phyloP scores from a whole-genome alignment of 2,888 invertebrate species.

The Conus canariensis region DNA sequence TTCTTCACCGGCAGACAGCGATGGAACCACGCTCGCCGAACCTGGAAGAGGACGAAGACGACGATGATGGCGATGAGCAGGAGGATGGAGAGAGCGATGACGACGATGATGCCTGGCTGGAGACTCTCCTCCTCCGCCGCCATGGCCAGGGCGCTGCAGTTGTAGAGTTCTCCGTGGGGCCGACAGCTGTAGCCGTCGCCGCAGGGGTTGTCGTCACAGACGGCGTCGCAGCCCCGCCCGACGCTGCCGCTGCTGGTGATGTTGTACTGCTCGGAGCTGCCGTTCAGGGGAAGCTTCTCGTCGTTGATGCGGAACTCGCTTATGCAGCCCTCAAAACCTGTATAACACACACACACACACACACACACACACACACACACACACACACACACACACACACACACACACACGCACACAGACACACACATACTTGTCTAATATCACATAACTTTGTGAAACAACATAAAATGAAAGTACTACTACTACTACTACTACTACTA shows the following conservation, averaged over 20 bases:
- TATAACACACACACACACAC: constrained; percentile 11
- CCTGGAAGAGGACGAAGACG: constrained; percentile 90
- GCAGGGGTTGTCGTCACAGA: constrained; percentile 63
- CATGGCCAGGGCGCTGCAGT: constrained; percentile 84
- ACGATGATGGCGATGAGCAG: constrained; percentile 70
- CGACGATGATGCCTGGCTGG: constrained; percentile 94
- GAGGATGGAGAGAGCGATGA: constrained; percentile 95
- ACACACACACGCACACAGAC: not conserved
- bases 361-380: constrained; percentile 12
- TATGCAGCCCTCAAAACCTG: constrained; percentile 92
- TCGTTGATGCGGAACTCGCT: constrained; percentile 93
- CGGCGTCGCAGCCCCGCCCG: constrained; percentile 59
- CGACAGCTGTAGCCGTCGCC: constrained; percentile 58
- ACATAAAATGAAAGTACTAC: too few species aligned
- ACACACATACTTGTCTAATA: not conserved
- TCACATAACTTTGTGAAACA: too few species aligned
- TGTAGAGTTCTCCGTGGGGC: constrained; percentile 57
- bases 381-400: constrained; percentile 10
- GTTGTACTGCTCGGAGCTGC: constrained; percentile 83
- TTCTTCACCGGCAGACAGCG: constrained; percentile 48
- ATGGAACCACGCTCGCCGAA: constrained; percentile 85
- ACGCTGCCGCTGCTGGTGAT: constrained; percentile 61
- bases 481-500: too few species aligned
- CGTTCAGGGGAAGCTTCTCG: constrained; percentile 93
- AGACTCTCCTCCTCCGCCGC: constrained; percentile 89